These are phyloP conservation scores for Clusia tigrina DNA, from an alignment of 2,888 invertebrate species.

Conservation along the genomic window DNA sequence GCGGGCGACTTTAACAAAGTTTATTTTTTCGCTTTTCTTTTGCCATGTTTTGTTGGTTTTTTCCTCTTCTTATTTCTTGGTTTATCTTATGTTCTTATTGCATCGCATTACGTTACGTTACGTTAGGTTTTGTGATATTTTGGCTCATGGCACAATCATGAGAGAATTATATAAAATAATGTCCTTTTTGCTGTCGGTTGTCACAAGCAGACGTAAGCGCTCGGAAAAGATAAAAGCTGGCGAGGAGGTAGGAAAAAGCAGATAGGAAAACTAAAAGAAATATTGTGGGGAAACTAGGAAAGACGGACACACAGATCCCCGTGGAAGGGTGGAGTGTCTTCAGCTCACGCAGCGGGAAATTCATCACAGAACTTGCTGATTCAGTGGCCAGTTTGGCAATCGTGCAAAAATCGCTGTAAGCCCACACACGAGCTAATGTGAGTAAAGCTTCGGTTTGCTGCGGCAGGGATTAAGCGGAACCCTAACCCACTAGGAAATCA, in stretches of 20 bases:
- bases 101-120: slow-evolving; percentile 1
- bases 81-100: slow-evolving; percentile 10
- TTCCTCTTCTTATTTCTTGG: slow-evolving; percentile 41
- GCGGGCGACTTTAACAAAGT: slow-evolving; percentile 13
- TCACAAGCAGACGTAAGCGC: slow-evolving; percentile 10
- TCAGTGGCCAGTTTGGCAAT: not conserved
- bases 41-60: not conserved
- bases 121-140: slow-evolving; percentile 8
- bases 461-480: too few species aligned
- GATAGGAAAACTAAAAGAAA: not conserved
- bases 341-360: not conserved
- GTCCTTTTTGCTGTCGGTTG: slow-evolving; percentile 25
- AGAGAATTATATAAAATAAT: slow-evolving; percentile 15
- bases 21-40: slow-evolving; percentile 8
- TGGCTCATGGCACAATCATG: slow-evolving; percentile 17
- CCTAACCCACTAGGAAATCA: too few species aligned
- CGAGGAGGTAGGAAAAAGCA: not conserved
- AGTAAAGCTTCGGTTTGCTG: too few species aligned
- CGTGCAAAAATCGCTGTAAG: not conserved
- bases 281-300: too few species aligned
- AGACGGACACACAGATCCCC: too few species aligned
- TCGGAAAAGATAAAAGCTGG: not conserved
- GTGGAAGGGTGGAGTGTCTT: too few species aligned
- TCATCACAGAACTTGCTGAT: too few species aligned
- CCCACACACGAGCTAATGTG: too few species aligned